Evolutionary conservation across 2,888 invertebrate species (phyloP), one percentile per base, ranked within the genome.

Genomic region (Gymnosoma rotundatum): DNA sequence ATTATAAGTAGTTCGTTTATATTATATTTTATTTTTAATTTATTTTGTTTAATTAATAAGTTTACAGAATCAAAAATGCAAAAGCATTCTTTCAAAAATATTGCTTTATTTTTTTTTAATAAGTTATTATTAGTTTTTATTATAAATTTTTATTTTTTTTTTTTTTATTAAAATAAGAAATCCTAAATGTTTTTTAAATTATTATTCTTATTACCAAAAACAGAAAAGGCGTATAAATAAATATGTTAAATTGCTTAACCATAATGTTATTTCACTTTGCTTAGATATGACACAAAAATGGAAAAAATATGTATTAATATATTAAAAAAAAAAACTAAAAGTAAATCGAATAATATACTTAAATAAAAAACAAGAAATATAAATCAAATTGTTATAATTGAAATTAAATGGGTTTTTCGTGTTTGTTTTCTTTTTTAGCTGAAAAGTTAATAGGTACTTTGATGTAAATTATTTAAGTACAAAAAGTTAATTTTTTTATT

Each of bases 241-340:
- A 73, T 73, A 21, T 81, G 81, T 74, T 84, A 69, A 78, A 78
- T 63, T 83, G 83, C 84, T 81, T 83, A 69, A 45, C 73, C 56
- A 81, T 42, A 8, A 42, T 42, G 12, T 42, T 42, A 42, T 42
- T 42, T 42, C 42, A 42, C 42, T 42, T 42, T 9, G 42, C 42
- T 42, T 42, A 42, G 42, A 10, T 42, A 42, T 42, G 6, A 42
- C 42, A 42, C 42, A 42, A 42, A 42, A 32, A 42, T 12, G 4
- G 4, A 12, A 42, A 42, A 42, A 6, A 42, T 12, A 42, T 42
- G 12, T 42, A 42, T 42, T 10, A 1, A 42, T 42, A 42, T 42
- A 42, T 12, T n/a, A 10, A 42, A 42, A 42, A 5, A 32, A 32
- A 7, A 32, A 7, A 32, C 6, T 42, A 42, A 12, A 42, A 12